phyloP scores from a whole-genome alignment of 2,113 vertebrate genomes.

The Leptosomus discolor region DNA sequence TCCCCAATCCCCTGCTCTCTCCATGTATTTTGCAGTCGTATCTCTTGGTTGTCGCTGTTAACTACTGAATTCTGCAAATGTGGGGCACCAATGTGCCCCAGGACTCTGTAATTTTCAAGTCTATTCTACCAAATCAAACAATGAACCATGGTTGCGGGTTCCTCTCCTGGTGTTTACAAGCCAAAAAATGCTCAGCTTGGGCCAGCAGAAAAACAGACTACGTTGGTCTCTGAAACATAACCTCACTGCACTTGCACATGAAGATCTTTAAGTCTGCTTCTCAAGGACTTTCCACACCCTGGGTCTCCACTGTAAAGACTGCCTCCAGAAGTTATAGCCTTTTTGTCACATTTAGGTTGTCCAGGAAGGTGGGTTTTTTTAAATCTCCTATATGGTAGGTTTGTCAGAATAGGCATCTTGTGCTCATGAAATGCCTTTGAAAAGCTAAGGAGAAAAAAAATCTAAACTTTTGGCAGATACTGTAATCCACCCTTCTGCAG shows the following conservation, averaged over 20 bases:
- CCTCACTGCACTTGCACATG: neutral
- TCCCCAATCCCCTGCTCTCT: neutral
- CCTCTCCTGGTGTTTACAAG: neutral
- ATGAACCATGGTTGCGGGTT: neutral
- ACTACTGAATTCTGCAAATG: neutral
- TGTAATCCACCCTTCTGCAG: neutral
- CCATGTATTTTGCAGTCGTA: neutral
- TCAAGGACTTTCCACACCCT: neutral
- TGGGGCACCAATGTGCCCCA: neutral
- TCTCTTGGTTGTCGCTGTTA: neutral
- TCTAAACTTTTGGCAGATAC: neutral
- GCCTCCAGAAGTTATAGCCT: neutral
- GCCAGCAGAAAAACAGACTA: neutral
- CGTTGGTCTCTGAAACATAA: rapidly evolving
- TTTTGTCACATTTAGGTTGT: neutral
- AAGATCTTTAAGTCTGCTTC: neutral
- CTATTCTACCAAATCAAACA: neutral
- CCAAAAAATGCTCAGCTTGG: neutral
- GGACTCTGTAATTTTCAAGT: neutral
- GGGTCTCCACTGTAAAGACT: neutral
- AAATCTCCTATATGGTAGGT: neutral
- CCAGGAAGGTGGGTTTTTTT: neutral
- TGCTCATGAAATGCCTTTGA: neutral
- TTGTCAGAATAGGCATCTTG: neutral
- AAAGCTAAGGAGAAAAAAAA: neutral